These are phyloP conservation scores for Oscheius onirici DNA, from an alignment of 2,888 invertebrate species.

Conservation along the genomic window DNA sequence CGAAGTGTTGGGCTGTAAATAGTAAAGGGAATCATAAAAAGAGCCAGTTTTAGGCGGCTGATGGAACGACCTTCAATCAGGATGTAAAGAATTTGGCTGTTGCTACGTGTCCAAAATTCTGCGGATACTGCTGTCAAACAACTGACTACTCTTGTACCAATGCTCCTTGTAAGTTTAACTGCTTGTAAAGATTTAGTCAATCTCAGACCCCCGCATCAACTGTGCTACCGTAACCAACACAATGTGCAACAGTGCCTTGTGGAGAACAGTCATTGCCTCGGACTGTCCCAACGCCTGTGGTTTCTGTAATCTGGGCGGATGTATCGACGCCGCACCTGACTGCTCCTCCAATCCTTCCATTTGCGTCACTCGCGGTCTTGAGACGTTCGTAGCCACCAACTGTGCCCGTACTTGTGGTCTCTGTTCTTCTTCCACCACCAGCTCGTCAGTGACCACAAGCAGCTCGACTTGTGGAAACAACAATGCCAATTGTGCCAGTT, in stretches of 20 bases:
- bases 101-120: slow-evolving; percentile 2
- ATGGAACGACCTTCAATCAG: background rate
- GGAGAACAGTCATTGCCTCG: slow-evolving; percentile 10
- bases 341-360: slow-evolving; percentile 11
- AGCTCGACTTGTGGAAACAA: background rate
- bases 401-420: background rate
- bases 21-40: no score
- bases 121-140: slow-evolving; percentile 12
- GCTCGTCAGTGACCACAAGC: no score
- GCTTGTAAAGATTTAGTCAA: background rate
- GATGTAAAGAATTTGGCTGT: background rate
- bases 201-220: slow-evolving; percentile 3
- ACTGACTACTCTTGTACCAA: background rate
- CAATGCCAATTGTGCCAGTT: slow-evolving; percentile 1
- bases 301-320: slow-evolving; percentile 19
- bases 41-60: background rate
- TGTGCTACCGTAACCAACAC: slow-evolving; percentile 13
- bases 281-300: slow-evolving; percentile 20
- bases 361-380: background rate
- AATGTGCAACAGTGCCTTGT: slow-evolving; percentile 8
- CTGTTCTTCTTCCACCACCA: background rate
- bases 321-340: slow-evolving; percentile 25
- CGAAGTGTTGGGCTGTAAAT: no score
- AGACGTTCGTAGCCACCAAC: background rate
- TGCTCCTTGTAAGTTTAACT: background rate